Percentiles rank a stretch among this genome's conserved stretches.
These are phyloP conservation scores for Fratercula arctica DNA, from an alignment of 2,797 vertebrate genomes.

Conservation along the genomic window DNA sequence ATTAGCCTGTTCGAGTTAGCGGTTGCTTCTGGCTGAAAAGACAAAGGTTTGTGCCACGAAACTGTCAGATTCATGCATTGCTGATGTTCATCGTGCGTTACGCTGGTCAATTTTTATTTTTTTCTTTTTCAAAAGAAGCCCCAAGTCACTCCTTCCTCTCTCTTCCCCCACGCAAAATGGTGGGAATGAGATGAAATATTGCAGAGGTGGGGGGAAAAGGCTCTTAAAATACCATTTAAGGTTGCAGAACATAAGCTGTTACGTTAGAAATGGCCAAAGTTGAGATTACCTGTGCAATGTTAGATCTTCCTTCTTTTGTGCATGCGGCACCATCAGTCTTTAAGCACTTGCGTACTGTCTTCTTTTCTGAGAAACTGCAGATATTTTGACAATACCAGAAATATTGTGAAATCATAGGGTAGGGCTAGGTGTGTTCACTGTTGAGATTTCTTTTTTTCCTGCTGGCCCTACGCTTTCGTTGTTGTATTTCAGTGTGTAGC, in stretches of 20 bases:
- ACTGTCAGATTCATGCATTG: neutral
- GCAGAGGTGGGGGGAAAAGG: neutral
- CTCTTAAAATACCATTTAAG: neutral
- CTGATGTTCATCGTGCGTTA: neutral
- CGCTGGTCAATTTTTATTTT: neutral
- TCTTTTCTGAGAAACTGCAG: neutral
- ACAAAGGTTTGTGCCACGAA: neutral
- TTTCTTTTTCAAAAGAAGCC: neutral
- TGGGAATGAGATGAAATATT: neutral
- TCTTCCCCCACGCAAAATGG: neutral
- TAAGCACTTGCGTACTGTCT: neutral
- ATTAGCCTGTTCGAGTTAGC: neutral
- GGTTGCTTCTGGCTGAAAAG: neutral
- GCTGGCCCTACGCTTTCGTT: neutral
- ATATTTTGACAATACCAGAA: neutral
- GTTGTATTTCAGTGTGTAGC: neutral
- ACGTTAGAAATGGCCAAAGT: neutral
- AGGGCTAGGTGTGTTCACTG: neutral
- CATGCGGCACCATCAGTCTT: fast-evolving
- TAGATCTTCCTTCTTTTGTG: neutral
- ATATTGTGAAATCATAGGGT: neutral
- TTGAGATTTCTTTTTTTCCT: neutral
- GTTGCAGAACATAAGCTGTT: neutral
- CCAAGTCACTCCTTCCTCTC: neutral
- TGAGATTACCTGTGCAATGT: neutral